Evolutionary conservation across 1,140 invertebrate genomes (phyloP).

Genomic region (Periplaneta americana): DNA sequence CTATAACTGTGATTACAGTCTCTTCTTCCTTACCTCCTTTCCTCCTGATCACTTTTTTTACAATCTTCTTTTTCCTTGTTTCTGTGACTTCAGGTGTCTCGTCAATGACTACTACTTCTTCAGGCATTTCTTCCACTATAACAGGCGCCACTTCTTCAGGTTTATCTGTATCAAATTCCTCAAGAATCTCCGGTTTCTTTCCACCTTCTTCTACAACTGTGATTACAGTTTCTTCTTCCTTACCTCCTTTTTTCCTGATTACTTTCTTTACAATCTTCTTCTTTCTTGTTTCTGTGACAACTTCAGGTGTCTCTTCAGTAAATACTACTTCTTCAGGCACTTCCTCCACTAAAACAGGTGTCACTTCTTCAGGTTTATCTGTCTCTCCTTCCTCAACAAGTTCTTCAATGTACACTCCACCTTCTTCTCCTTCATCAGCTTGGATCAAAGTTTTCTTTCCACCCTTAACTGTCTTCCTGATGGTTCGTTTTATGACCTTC

Average conservation of each 20-base stretch:
- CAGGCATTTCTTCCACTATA: no score
- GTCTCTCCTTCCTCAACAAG: background rate
- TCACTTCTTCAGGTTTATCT: background rate
- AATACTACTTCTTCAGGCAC: constrained; percentile 43
- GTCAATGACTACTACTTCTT: no score
- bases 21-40: no score
- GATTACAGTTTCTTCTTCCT: constrained; percentile 23
- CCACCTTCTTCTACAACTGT: background rate
- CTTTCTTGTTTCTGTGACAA: constrained; percentile 17
- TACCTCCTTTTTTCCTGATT: constrained; percentile 28
- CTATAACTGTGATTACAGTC: no score
- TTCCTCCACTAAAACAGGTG: constrained; percentile 19
- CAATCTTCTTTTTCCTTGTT: no score
- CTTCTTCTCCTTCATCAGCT: constrained; percentile 4
- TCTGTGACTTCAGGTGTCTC: no score
- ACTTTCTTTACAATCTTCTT: background rate
- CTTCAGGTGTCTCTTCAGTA: constrained; percentile 22
- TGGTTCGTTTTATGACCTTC: background rate
- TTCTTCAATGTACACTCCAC: constrained; percentile 2
- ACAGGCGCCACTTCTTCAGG: no score
- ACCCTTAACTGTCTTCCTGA: constrained; percentile 16
- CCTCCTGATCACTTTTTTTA: no score
- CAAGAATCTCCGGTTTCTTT: background rate
- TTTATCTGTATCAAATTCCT: no score
- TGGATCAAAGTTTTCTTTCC: constrained; percentile 14